Evolutionary conservation across 2,888 invertebrate genomes (phyloP).

Genomic region (Lomographa bimaculata): DNA sequence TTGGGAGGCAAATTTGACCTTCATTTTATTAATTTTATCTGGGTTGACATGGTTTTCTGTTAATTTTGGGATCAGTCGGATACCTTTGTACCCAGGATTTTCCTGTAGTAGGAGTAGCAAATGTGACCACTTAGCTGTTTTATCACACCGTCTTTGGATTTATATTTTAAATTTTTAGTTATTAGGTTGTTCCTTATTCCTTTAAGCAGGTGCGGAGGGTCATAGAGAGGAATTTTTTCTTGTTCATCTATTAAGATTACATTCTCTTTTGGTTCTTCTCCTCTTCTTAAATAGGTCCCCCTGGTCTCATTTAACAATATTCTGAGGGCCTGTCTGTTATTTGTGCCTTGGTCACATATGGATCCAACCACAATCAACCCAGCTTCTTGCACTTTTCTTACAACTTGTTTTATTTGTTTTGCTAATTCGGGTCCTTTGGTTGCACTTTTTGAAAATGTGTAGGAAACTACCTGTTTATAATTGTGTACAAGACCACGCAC

Average conservation of each 20-base stretch:
- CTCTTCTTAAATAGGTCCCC: constrained; percentile 17
- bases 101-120: too few species aligned
- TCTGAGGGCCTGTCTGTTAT: constrained; percentile 32
- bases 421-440: constrained; percentile 35
- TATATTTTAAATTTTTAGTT: neutral
- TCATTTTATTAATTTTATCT: too few species aligned
- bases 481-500: constrained; percentile 34
- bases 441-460: constrained; percentile 33
- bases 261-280: constrained; percentile 20
- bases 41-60: too few species aligned
- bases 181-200: neutral
- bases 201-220: constrained; percentile 35
- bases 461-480: constrained; percentile 35
- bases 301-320: constrained; percentile 30
- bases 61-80: too few species aligned
- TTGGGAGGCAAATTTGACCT: too few species aligned
- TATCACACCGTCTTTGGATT: too few species aligned
- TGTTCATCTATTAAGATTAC: constrained; percentile 27
- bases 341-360: constrained; percentile 38
- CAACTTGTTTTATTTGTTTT: constrained; percentile 29
- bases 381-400: constrained; percentile 27
- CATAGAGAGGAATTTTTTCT: constrained; percentile 33
- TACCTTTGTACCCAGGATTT: too few species aligned
- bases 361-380: constrained; percentile 36
- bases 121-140: too few species aligned